Conservation (phyloP, 2,797 vertebrate species). For the Graptemys geographica region DNA sequence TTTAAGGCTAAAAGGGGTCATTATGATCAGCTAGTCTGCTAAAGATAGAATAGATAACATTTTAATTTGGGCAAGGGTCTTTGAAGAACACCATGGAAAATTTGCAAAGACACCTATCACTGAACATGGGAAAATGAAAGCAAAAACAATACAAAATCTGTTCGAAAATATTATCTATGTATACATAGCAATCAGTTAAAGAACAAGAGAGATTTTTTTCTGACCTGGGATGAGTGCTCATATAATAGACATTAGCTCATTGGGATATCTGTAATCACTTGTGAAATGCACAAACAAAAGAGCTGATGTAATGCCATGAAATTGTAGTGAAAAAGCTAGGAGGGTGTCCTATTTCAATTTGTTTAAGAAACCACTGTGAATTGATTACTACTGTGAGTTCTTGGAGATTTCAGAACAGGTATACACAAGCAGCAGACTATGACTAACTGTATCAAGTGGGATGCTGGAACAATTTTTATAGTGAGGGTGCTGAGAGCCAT, state of each 20-base stretch:
- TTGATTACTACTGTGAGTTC: not conserved
- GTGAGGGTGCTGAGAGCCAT: no score
- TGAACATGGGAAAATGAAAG: not conserved
- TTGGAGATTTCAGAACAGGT: not conserved
- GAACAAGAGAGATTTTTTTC: not conserved
- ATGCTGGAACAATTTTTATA: no score
- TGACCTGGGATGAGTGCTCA: rapidly evolving
- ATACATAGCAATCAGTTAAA: rapidly evolving
- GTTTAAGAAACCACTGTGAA: not conserved
- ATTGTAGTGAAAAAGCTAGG: not conserved
- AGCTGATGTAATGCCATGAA: not conserved
- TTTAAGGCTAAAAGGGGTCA: not conserved
- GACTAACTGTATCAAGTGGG: not conserved
- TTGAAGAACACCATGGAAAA: not conserved
- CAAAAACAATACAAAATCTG: not conserved
- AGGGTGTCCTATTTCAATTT: not conserved
- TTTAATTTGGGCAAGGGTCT: not conserved
- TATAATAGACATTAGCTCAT: not conserved
- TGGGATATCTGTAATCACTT: not conserved
- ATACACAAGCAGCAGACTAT: not conserved
- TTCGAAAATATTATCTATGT: not conserved
- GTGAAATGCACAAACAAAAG: not conserved
- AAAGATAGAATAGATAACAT: not conserved
- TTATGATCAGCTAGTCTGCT: not conserved
- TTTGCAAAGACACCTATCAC: not conserved